phyloP scores from a whole-genome alignment of 2,888 invertebrate genomes.

The Griposia aprilina region DNA sequence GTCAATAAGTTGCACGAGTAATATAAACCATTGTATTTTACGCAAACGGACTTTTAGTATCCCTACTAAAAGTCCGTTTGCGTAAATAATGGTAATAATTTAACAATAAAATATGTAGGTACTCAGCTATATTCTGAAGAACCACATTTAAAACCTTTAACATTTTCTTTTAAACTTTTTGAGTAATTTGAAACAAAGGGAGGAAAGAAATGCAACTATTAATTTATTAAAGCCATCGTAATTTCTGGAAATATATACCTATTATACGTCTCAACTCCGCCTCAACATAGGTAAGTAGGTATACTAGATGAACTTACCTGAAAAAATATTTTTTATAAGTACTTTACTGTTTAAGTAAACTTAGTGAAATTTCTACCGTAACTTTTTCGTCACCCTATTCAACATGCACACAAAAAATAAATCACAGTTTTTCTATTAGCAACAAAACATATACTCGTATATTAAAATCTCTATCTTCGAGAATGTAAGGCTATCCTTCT shows the following conservation, averaged over 20 bases:
- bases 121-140: no score
- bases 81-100: no score
- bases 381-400: neutral
- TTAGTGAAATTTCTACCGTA: neutral
- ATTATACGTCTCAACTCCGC: neutral
- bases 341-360: neutral
- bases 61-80: no score
- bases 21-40: neutral
- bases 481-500: neutral
- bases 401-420: neutral
- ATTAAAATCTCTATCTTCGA: slow-evolving; percentile 1
- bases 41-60: neutral
- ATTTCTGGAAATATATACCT: neutral
- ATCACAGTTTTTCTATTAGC: neutral
- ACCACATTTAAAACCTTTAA: neutral
- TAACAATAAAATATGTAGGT: neutral
- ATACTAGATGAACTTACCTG: neutral
- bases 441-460: neutral
- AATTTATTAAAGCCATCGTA: neutral
- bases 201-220: neutral
- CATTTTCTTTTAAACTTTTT: neutral
- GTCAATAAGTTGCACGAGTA: neutral
- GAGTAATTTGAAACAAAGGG: neutral
- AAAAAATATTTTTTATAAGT: no score
- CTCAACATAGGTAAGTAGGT: neutral